A percentile compares a stretch with the other conserved stretches of the same genome.
phyloP scores from a whole-genome alignment of 2,113 vertebrate species.

The Scomber japonicus region DNA sequence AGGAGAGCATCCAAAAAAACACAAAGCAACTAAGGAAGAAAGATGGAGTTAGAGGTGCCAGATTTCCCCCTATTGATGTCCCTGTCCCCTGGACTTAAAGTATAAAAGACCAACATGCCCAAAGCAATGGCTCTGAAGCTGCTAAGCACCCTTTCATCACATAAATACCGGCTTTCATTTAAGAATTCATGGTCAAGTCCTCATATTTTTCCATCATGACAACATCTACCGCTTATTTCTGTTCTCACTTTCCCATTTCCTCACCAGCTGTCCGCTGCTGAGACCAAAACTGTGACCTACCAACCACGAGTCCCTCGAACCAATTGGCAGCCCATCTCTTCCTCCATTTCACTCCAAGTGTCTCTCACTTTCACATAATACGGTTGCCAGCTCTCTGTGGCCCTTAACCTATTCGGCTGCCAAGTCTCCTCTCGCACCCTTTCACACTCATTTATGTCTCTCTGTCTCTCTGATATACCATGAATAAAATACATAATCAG shows the following conservation, averaged over 20 bases:
- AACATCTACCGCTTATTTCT: no score
- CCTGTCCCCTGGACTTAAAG: background rate
- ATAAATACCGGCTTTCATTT: background rate
- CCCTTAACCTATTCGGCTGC: slow-evolving; percentile 42
- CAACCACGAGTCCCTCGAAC: background rate
- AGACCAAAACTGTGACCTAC: background rate
- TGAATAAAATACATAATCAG: slow-evolving; percentile 33
- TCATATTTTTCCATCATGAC: background rate
- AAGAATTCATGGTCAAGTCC: background rate
- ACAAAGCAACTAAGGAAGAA: background rate
- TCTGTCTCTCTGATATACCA: slow-evolving; percentile 15
- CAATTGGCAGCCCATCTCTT: background rate
- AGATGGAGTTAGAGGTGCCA: background rate
- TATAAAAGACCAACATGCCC: background rate
- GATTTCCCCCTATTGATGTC: background rate
- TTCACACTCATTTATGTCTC: slow-evolving; percentile 28
- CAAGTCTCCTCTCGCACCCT: slow-evolving; percentile 54
- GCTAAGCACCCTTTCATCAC: background rate
- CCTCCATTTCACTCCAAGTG: background rate
- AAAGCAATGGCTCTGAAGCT: background rate
- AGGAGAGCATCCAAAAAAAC: background rate
- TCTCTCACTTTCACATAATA: slow-evolving; percentile 51
- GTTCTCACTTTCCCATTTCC: no score
- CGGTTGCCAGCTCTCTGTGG: slow-evolving; percentile 65
- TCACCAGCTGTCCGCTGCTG: no score